Conservation (phyloP, 2,113 vertebrate genomes). For the Aphelocoma coerulescens region DNA sequence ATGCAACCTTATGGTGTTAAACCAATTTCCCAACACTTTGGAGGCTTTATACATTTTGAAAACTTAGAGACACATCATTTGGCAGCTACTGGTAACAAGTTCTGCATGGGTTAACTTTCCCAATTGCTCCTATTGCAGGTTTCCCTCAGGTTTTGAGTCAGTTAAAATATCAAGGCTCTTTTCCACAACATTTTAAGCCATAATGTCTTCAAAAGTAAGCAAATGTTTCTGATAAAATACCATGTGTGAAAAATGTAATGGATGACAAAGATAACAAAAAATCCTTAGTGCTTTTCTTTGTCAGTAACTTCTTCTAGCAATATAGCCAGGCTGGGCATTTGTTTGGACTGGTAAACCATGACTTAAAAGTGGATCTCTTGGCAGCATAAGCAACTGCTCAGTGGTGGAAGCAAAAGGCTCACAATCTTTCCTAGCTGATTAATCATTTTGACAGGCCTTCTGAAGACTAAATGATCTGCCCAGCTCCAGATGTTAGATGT, state of each 20-base stretch:
- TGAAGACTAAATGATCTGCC: conserved; percentile 7
- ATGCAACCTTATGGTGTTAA: background rate
- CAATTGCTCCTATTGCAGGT: background rate
- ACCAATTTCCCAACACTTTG: background rate
- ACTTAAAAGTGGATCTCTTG: background rate
- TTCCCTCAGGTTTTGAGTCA: background rate
- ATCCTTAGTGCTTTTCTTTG: background rate
- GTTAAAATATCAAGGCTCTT: conserved; percentile 2
- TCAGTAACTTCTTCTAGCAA: conserved; percentile 5
- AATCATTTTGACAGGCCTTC: conserved; percentile 25
- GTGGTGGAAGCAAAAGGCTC: background rate
- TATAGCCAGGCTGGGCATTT: background rate
- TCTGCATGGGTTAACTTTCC: background rate
- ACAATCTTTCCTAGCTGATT: background rate
- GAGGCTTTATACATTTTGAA: background rate
- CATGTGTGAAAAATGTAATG: background rate
- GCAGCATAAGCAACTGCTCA: background rate
- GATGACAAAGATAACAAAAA: conserved; percentile 20
- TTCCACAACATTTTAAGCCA: background rate
- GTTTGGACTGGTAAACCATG: background rate
- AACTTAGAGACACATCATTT: background rate
- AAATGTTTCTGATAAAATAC: conserved; percentile 31
- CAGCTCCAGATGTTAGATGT: conserved; percentile 12
- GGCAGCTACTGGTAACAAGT: background rate
- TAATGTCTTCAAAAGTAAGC: conserved; percentile 1